phyloP scores from a whole-genome alignment of 2,888 invertebrate genomes.

The Epinotia ramella region DNA sequence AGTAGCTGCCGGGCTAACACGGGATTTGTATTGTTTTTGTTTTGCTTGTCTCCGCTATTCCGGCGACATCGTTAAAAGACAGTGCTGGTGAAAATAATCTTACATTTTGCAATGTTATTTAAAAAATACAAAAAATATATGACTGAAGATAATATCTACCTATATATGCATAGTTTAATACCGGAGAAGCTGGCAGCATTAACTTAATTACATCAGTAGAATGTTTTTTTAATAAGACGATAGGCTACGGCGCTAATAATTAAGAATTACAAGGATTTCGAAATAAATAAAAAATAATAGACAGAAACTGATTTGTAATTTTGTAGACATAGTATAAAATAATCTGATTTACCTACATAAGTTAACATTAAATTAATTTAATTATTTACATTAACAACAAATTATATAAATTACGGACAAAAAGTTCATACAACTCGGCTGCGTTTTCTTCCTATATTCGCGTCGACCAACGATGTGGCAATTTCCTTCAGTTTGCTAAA shows the following conservation, averaged over 20 bases:
- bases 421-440: not conserved
- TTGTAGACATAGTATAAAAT: not conserved
- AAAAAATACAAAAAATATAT: too few relatives aligned
- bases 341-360: not conserved
- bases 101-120: not conserved
- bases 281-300: too few relatives aligned
- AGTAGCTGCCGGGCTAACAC: not conserved
- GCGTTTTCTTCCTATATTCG: constrained; percentile 9
- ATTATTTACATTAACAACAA: not conserved
- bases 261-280: not conserved
- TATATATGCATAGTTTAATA: not conserved
- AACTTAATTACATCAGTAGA: not conserved
- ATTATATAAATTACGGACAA: not conserved
- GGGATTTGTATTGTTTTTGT: not conserved
- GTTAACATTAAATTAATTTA: not conserved
- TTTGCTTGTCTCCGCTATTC: not conserved
- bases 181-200: not conserved
- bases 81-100: not conserved
- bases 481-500: constrained; percentile 18
- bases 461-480: constrained; percentile 4
- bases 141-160: not conserved
- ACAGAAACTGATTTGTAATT: not conserved
- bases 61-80: not conserved
- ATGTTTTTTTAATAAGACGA: not conserved
- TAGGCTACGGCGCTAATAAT: not conserved